phyloP scores from a whole-genome alignment of 1,140 invertebrate species.

The Metopolophium dirhodum region DNA sequence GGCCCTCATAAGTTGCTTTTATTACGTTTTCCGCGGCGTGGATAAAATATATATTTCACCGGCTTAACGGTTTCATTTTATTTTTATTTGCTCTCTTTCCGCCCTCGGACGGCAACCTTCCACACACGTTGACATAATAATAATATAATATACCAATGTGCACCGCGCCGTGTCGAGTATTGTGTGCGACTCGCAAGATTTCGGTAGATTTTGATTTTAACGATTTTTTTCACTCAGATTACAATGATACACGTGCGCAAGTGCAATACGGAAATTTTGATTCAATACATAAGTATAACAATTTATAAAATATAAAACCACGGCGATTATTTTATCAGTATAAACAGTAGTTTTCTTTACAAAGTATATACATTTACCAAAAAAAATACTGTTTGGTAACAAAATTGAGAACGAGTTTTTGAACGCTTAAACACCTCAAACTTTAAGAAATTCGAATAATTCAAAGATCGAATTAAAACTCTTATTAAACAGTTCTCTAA shows the following conservation, averaged over 20 bases:
- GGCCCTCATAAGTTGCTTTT: constrained; percentile 46
- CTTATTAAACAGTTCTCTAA: neutral
- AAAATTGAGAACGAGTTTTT: neutral
- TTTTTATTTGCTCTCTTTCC: neutral
- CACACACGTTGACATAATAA: neutral
- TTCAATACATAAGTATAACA: neutral
- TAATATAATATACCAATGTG: neutral
- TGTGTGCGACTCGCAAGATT: neutral
- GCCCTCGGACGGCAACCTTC: neutral
- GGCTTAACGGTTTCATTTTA: neutral
- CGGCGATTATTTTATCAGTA: neutral
- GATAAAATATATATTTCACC: constrained; percentile 40
- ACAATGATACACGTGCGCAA: neutral
- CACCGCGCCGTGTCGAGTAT: neutral
- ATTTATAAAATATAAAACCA: neutral
- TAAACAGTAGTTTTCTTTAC: neutral
- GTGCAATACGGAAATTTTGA: neutral
- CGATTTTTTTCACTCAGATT: neutral
- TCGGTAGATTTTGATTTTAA: neutral
- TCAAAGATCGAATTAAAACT: neutral
- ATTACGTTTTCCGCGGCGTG: constrained; percentile 22
- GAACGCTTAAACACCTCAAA: too few relatives aligned
- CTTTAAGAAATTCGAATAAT: neutral
- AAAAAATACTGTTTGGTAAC: neutral
- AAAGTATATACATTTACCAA: neutral